phyloP scores from a whole-genome alignment of 2,797 vertebrate genomes.

The Bradypodion pumilum region DNA sequence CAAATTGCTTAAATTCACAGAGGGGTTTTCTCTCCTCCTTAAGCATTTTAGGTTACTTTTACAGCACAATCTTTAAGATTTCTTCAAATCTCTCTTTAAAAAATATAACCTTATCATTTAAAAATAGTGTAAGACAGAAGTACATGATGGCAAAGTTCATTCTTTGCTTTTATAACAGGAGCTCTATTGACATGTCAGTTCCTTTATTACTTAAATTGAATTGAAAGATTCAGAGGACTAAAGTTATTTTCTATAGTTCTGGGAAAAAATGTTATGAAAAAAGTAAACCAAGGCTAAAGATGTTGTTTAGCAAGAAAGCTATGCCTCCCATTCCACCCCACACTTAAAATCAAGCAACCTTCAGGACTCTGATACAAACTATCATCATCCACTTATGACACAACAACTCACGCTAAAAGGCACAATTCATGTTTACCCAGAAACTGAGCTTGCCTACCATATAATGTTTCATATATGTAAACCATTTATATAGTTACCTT shows the following conservation, averaged over 20 bases:
- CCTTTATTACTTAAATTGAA: neutral
- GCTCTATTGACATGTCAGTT: no score
- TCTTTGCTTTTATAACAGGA: no score
- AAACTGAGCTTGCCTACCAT: neutral
- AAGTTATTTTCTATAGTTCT: constrained; percentile 5
- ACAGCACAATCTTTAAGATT: neutral
- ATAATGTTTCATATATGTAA: no score
- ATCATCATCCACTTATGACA: no score
- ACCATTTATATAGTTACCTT: no score
- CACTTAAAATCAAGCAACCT: no score
- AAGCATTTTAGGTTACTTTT: neutral
- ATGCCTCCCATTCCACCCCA: no score
- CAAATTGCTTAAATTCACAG: neutral
- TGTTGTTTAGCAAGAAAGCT: constrained; percentile 8
- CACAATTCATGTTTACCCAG: neutral
- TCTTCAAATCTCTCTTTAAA: neutral
- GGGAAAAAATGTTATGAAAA: constrained; percentile 8
- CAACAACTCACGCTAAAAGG: no score
- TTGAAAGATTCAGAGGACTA: neutral
- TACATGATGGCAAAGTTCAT: no score
- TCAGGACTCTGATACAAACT: no score
- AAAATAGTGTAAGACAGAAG: neutral
- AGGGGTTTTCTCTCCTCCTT: no score
- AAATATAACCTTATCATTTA: neutral
- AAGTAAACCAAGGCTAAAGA: neutral